A percentile compares a stretch with the other conserved stretches of the same genome.
These are phyloP conservation scores for Aleiodes alternator DNA, from an alignment of 2,888 invertebrate species.

Conservation along the genomic window DNA sequence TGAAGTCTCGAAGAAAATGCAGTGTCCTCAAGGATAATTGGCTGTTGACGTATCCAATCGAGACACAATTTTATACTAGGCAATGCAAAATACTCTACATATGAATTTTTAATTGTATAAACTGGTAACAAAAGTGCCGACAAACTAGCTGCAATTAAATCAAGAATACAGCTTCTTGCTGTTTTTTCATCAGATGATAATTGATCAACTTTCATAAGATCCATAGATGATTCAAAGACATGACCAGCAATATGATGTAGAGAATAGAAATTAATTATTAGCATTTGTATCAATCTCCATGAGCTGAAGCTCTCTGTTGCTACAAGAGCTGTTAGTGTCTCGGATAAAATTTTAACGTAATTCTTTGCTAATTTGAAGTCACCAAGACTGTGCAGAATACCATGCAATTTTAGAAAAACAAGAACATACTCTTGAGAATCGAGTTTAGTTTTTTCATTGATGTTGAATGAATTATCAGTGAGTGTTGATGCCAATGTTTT, in stretches of 20 bases:
- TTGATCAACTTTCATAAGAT: conserved; percentile 74
- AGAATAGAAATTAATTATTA: conserved; percentile 85
- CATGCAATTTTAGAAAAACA: conserved; percentile 81
- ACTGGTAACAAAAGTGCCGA: conserved; percentile 84
- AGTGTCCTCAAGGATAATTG: conserved; percentile 76
- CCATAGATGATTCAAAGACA: conserved; percentile 64
- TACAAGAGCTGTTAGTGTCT: conserved; percentile 83
- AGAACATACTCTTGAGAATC: conserved; percentile 79
- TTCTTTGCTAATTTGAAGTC: conserved; percentile 79
- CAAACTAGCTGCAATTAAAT: conserved; percentile 81
- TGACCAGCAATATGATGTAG: conserved; percentile 79
- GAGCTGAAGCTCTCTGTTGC: conserved; percentile 87
- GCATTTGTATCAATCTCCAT: conserved; percentile 87
- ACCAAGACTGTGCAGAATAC: conserved; percentile 76
- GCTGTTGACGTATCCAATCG: conserved; percentile 82
- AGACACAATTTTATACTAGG: conserved; percentile 86
- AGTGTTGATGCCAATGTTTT: conserved; percentile 81
- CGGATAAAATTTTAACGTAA: conserved; percentile 81
- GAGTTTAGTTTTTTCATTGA: conserved; percentile 72
- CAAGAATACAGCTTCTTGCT: conserved; percentile 79
- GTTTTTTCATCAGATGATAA: conserved; percentile 79
- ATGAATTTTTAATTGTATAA: conserved; percentile 82
- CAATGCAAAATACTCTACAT: conserved; percentile 82
- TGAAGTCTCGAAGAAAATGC: conserved; percentile 80
- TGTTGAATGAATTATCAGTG: conserved; percentile 70